Percentiles rank a stretch among this genome's conserved stretches.
Conservation (phyloP, 2,113 vertebrate genomes). For the Bubo scandiacus region DNA sequence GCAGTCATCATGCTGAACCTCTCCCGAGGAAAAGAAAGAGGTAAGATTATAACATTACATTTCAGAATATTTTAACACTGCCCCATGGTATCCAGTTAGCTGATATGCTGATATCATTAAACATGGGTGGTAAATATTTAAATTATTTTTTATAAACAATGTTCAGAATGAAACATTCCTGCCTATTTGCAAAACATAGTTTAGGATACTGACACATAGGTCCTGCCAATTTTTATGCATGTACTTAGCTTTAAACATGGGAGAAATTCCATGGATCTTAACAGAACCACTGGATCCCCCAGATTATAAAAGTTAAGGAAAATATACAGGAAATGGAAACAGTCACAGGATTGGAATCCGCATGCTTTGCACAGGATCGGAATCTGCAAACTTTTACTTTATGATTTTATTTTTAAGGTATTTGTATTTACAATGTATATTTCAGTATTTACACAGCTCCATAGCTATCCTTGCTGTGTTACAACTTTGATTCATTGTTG, state of each 20-base stretch:
- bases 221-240: not conserved
- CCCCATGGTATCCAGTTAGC: not conserved
- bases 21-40: conserved; percentile 17
- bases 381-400: not conserved
- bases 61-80: not conserved
- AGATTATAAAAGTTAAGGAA: not conserved
- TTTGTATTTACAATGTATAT: not conserved
- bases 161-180: not conserved
- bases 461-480: not conserved
- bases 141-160: not conserved
- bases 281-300: not conserved
- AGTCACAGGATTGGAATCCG: not conserved
- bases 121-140: not conserved
- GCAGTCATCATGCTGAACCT: not conserved
- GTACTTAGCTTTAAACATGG: not conserved
- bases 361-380: not conserved
- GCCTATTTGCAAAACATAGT: not conserved
- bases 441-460: not conserved
- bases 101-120: not conserved
- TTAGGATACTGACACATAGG: not conserved
- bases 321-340: not conserved
- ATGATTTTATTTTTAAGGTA: not conserved
- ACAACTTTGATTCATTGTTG: not conserved
- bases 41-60: not conserved
- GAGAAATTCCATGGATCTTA: not conserved